Percentiles rank a stretch among this genome's conserved stretches.
Evolutionary conservation across 2,113 vertebrate genomes (phyloP).

Genomic region (Rhadina sibilatrix): DNA sequence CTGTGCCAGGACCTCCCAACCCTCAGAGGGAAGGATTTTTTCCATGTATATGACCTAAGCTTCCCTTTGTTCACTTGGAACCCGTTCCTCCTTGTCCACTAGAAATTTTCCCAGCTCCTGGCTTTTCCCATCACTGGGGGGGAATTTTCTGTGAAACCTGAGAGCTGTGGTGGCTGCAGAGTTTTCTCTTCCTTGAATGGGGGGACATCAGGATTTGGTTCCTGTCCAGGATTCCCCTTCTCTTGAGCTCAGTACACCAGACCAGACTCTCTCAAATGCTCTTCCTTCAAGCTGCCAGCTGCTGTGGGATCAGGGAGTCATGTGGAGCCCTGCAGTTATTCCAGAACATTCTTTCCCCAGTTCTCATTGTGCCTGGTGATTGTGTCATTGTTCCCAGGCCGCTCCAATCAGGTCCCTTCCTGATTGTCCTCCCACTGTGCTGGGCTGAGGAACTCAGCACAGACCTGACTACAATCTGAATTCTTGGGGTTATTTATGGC

Average conservation of each 20-base stretch:
- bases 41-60: fast-evolving
- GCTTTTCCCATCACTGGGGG: neutral
- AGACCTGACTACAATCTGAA: neutral
- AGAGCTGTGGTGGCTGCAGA: neutral
- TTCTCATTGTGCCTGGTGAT: constrained; percentile 21
- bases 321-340: neutral
- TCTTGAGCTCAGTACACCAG: neutral
- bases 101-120: neutral
- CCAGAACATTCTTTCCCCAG: neutral
- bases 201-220: neutral
- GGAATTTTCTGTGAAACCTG: neutral
- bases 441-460: neutral
- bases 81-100: neutral
- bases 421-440: constrained; percentile 19
- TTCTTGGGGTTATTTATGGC: constrained; percentile 27
- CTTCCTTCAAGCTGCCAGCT: neutral
- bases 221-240: neutral
- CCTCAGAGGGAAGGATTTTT: neutral
- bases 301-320: neutral
- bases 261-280: neutral
- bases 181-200: neutral
- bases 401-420: neutral
- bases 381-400: constrained; percentile 24
- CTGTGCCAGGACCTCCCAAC: neutral
- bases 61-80: neutral